Evolutionary conservation across 2,113 vertebrate species (phyloP), one percentile per base, ranked within the genome.

Genomic region (Colistium nudipinnis): DNA sequence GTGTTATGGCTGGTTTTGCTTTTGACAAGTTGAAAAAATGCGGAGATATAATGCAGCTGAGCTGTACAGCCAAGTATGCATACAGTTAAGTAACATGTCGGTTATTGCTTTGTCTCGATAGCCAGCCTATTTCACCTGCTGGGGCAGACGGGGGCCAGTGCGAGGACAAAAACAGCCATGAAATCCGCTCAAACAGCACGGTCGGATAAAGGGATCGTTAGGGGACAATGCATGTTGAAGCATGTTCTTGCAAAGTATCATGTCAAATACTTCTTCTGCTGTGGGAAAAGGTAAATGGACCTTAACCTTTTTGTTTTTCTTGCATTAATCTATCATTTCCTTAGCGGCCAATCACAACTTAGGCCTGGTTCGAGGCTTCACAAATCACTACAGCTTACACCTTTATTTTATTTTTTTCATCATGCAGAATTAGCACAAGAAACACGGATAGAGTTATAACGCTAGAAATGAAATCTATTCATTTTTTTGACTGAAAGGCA

Each of bases 1-100:
- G 71, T 86, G 83, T 88, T 89, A 84, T 85, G 83, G 81, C 87
- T 97, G 94, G 94, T 93, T 94, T 94, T 92, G 94, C 94, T 91
- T 96, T 94, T 88, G 96, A 95, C 95, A 96, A 95, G 53, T 83
- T 91, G 89, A 95, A 95, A 95, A 93, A 97, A 95, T 61, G 91
- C 90, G 4, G 93, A 93, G 92, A 95, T 96, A 90, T 96, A 95
- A 78, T 93, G 87, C 85, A 97, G 95, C 16, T 95, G 95, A 89
- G 95, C 93, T 39, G 0, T 2, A 0, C 39, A 17, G 80, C 77
- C 81, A 83, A 84, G 86, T 35, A 87, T 84, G 70, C 66, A 76
- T 70, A 38, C 31, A 51, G 36, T 77, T 64, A 70, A 77, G 70
- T 54, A 53, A 70, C 57, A 76, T 78, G 66, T 85, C 76, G 62